Evolutionary conservation across 2,797 vertebrate genomes (phyloP), one percentile per base, ranked within the genome.

Genomic region (Bradypodion ventrale): DNA sequence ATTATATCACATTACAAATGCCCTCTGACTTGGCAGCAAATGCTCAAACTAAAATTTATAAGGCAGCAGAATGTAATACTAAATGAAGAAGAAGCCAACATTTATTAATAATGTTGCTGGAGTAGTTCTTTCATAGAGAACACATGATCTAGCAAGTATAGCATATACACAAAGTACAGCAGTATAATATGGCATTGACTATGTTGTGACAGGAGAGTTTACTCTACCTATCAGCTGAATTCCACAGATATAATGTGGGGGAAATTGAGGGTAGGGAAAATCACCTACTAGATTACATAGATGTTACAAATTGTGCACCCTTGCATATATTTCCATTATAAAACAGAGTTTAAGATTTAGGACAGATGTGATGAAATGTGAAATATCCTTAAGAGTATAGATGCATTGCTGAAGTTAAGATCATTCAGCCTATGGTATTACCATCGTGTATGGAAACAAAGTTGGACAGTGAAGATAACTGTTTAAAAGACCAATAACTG

Each of bases 1-100:
- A 94, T 85, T 86, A 74, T 29, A 59, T 65, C 62, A 56, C 40
- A 29, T 85, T 66, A 93, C 81, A 86, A 59, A 88, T 89, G 80
- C 86, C 80, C 90, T 90, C 85, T 90, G 87, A 93, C 89, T 80
- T 89, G 85, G 88, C 84, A 92, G 87, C 86, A 93, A 92, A 87
- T 76, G 85, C 63, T 62, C 83, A 82, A 65, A 78, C 82, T 92
- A 92, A 94, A 94, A 80, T 94, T 93, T 91, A 94, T 91, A 91
- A 86, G 87, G 82, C 78, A 89, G 82, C 66, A 83, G 81, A 88
- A 91, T 90, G 90, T 87, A 0, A 0, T 35, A 80, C 56, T 73
- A 85, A 85, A 87, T 74, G 40, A 89, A 86, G 69, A 65, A 90
- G 90, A 77, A 85, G 86, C 70, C 89, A 89, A 69, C 84, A 84